phyloP scores from a whole-genome alignment of 23 tunicate genomes.

The Phallusia fumigata region DNA sequence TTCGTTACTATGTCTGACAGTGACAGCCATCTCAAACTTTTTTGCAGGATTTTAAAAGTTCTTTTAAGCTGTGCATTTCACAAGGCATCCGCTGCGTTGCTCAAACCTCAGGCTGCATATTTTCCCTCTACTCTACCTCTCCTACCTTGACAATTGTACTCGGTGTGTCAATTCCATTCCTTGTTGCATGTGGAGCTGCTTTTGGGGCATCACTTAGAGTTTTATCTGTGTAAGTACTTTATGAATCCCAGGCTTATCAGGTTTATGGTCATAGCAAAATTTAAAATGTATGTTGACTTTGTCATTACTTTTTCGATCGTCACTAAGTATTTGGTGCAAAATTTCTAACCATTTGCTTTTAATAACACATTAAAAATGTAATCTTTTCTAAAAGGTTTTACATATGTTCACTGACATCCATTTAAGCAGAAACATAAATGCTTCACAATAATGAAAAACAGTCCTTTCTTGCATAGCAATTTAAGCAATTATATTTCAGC shows the following conservation, averaged over 20 bases:
- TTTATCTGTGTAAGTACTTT: conserved; percentile 43
- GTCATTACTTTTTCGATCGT: too few relatives aligned
- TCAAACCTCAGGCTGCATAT: conserved; percentile 87
- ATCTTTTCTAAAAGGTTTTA: too few relatives aligned
- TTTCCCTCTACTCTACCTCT: conserved; percentile 76
- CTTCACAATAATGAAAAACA: too few relatives aligned
- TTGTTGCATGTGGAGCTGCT: conserved; percentile 70
- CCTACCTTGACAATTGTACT: conserved; percentile 74
- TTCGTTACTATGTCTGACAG: too few relatives aligned
- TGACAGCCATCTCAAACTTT: neutral
- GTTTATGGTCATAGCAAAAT: too few relatives aligned
- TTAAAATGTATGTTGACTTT: neutral
- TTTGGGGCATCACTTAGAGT: conserved; percentile 73
- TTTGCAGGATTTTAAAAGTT: conserved; percentile 89
- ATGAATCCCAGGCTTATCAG: too few relatives aligned
- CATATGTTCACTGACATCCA: too few relatives aligned
- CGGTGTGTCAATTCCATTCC: conserved; percentile 53
- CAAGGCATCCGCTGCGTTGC: conserved; percentile 86
- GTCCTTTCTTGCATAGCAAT: too few relatives aligned
- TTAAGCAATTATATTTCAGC: too few relatives aligned
- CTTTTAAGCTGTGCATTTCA: conserved; percentile 88
- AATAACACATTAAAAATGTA: neutral
- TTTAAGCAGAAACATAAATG: too few relatives aligned
- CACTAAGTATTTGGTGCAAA: too few relatives aligned
- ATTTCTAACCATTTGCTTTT: neutral